Base-by-base conservation (phyloP, 2,797 vertebrate genomes). In the Sciurus vulgaris region DNA sequence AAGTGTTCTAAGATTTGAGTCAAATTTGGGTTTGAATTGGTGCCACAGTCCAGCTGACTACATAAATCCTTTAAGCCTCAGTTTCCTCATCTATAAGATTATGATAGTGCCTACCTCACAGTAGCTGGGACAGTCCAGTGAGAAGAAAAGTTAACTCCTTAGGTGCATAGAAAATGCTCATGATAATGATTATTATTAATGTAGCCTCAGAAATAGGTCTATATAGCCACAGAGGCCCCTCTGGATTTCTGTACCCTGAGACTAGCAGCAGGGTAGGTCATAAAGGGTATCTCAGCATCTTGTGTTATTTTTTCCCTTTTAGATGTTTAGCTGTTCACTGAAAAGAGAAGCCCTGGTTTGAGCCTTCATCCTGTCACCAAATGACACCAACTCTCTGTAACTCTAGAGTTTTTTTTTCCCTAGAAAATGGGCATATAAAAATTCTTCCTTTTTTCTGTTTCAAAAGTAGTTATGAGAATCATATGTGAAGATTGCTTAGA, bases 391-490 rank as follows among this genome's bases (percentile, higher is more conserved):
- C 44, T 85, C 13, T 85, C 47, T 41, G 15, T 97, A 86, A 92
- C 20, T 61, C 47, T 28, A 35, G 9, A 54, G 33, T 86, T 73
- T 22, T 67, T 24, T 47, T 84, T 79, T 78, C 18, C 44, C 26
- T 81, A 10, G 5, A 72, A 91, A 95, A 87, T 65, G 24, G 28
- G 33, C 41, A 54, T 54, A 85, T 87, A 86, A 70, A 93, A 82
- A 44, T 61, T 54, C 12, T 91, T 73, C 9, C 12, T 84, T 89
- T 94, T 9, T 67, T 54, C 47, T 84, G 26, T 92, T 94, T 79
- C 72, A 72, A 91, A 88, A 92, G 15, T 77, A 87, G n/a, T 95
- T 93, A 18, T 30, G 47, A 76, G 33, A 72, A 73, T 94, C 69
- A 67, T 67, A 49, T 51, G 69, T 70, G 6, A 83, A 70, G 5